phyloP scores from a whole-genome alignment of 1,140 invertebrate species.

The Bombus huntii region DNA sequence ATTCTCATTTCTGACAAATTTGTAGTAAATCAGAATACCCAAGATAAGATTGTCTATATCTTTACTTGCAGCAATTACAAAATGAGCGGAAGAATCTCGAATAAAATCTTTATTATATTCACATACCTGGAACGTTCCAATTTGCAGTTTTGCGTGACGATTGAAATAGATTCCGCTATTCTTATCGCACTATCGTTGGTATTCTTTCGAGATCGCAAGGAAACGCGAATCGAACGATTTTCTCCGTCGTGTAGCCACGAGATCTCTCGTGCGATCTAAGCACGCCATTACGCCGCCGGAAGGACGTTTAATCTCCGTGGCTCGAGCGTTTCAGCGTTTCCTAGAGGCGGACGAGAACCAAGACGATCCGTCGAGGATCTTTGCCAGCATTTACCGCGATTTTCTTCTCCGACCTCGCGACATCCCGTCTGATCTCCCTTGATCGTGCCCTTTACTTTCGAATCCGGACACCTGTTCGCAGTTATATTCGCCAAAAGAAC shows the following conservation, averaged over 20 bases:
- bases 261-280: slow-evolving; percentile 53
- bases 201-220: background rate
- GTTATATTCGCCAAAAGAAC: background rate
- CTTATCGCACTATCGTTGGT: background rate
- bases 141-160: background rate
- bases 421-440: background rate
- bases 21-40: background rate
- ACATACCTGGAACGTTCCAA: background rate
- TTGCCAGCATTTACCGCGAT: slow-evolving; percentile 24
- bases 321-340: slow-evolving; percentile 52
- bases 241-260: background rate
- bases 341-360: background rate
- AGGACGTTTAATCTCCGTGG: slow-evolving; percentile 65
- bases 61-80: background rate
- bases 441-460: slow-evolving; percentile 3
- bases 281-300: slow-evolving; percentile 60
- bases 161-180: background rate
- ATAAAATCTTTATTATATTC: background rate
- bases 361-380: slow-evolving; percentile 27
- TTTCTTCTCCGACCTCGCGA: slow-evolving; percentile 4
- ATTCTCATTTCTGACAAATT: background rate
- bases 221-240: slow-evolving; percentile 11
- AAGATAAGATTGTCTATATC: too few species aligned
- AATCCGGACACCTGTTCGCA: slow-evolving; percentile 40
- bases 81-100: background rate